Base-by-base conservation (phyloP, 1,140 invertebrate genomes). In the Apocrypta bakeri region DNA sequence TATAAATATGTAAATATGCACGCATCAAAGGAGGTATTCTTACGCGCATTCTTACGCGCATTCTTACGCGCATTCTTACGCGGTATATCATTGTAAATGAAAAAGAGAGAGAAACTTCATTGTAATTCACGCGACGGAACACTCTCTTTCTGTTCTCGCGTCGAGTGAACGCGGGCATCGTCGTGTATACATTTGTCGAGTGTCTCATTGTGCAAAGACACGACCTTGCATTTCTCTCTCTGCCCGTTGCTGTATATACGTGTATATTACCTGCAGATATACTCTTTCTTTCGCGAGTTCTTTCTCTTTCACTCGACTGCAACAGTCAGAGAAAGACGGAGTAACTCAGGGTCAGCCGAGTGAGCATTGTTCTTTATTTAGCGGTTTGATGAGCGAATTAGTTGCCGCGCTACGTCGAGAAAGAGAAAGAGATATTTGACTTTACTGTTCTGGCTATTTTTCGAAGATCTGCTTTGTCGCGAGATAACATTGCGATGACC, bases 321-420 rank as follows among this genome's bases (percentile, higher is more conserved):
- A 17, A 21, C 48, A 1, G 8, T 21, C 3, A 56, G 48, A 37
- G 33, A 37, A 37, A 37, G 33, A 37, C 3, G 9, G 24, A 69
- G 76, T 14, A 25, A 27, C 40, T 80, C 79, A 80, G 79, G 79
- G 71, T 80, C 79, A 42, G 21, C 9, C 69, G 69, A 29, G 64
- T 64, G 17, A n/a, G 56, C 42, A 74, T 81, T 81, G 79, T 81
- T 81, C 72, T 75, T 81, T 69, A 81, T 81, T 81, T 75, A 75
- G 72, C 72, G 48, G 25, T 56, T 56, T 68, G 27, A 73, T 79
- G 56, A 29, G 48, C 48, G 48, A 80, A 64, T 79, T 63, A 61
- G 64, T 4, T 6, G 21, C 21, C 14, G 12, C 14, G 12, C 14
- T 2, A 3, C 1, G 14, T 0, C 2, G 17, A 48, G 42, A 48